phyloP scores from a whole-genome alignment of 2,797 vertebrate genomes.

The Periophthalmus magnuspinnatus region DNA sequence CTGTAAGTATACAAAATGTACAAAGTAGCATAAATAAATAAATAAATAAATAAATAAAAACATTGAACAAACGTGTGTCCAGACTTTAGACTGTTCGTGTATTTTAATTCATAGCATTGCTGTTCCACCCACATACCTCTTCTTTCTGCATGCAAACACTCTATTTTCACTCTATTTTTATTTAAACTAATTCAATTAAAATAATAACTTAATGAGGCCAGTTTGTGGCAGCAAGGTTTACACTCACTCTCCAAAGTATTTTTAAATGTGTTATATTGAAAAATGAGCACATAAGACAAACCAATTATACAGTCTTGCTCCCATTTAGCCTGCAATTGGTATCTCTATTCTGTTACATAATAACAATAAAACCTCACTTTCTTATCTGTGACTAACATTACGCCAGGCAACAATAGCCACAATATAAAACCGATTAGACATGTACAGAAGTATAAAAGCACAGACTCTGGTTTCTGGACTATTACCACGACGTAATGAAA shows the following conservation, averaged over 20 bases:
- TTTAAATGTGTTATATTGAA: neutral
- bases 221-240: neutral
- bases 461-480: neutral
- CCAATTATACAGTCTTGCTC: neutral
- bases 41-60: too few relatives aligned
- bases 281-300: neutral
- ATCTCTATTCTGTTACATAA: constrained; percentile 4
- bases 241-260: constrained; percentile 1
- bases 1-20: too few relatives aligned
- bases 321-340: neutral
- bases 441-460: neutral
- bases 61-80: too few relatives aligned
- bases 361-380: neutral
- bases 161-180: neutral
- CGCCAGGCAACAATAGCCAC: neutral
- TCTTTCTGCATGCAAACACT: neutral
- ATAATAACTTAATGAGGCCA: neutral
- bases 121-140: neutral
- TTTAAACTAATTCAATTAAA: constrained; percentile 6
- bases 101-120: neutral
- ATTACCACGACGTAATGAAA: constrained; percentile 8
- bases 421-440: constrained; percentile 3
- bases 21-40: too few relatives aligned
- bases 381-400: constrained; percentile 10
- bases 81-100: neutral